Evolutionary conservation across 2,113 vertebrate genomes (phyloP), one percentile per base, ranked within the genome.

Genomic region (Desmodus rotundus): DNA sequence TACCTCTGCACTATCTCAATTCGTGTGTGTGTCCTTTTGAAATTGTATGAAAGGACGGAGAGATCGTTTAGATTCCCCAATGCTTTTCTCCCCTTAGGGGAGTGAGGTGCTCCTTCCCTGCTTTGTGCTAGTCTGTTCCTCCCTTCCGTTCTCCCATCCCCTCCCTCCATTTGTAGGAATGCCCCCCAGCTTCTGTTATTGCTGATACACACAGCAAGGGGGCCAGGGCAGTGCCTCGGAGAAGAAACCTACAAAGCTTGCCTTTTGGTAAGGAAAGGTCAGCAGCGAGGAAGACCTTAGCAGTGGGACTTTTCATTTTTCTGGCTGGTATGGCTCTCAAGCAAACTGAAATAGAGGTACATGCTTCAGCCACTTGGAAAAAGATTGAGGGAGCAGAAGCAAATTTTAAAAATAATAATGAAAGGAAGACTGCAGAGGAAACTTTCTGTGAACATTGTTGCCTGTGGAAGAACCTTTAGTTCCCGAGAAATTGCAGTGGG

Each of bases 301-400:
- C 78, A 80, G 24, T 92, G 47, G 28, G 26, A 58, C 14, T 95
- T 80, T 96, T 56, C 22, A 50, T 95, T 97, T 63, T 80, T 72
- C 45, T 72, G 56, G 31, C 15, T 73, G 31, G 36, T 82, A 17
- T 58, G 38, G 28, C 61, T 95, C 56, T 78, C 56, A 54, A 54
- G 67, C 17, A 87, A 68, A 77, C 43, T 26, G 76, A 92, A 74
- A 80, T 7, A 43, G 70, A 84, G 54, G 45, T 65, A n/a, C 65
- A 72, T 52, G 45, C 17, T 76, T 76, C 5, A 72, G 19, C 38
- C 65, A 54, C 41, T 88, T 70, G 52, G n/a, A 81, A 65, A 65
- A 73, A 72, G 47, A 90, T n/a, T 10, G 85, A 68, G 38, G 45
- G 9, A 31, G 24, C 8, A 89, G 28, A 72, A 26, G 24, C 47